Conservation (phyloP, 2,888 invertebrate species). For the Diaprepes abbreviatus region DNA sequence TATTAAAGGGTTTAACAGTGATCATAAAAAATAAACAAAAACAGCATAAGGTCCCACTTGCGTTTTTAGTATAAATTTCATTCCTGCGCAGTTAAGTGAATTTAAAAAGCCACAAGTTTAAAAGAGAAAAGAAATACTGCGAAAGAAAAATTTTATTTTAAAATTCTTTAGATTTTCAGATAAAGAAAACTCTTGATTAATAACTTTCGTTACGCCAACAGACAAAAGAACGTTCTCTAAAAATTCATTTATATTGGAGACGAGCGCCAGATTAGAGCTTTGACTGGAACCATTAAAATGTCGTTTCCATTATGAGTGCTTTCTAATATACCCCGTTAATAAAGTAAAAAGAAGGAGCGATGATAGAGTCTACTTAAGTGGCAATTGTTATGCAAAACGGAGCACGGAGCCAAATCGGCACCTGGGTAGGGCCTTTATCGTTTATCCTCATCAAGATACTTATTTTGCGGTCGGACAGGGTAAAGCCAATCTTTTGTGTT, state of each 20-base stretch:
- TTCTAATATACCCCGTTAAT: slow-evolving; percentile 67
- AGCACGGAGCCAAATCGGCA: slow-evolving; percentile 65
- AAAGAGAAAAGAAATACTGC: neutral
- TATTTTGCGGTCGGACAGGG: slow-evolving; percentile 65
- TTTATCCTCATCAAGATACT: slow-evolving; percentile 68
- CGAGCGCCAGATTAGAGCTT: slow-evolving; percentile 61
- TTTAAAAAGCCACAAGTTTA: too few species aligned
- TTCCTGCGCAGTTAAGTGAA: too few species aligned
- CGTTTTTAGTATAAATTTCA: too few species aligned
- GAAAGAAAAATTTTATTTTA: neutral
- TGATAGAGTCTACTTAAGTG: slow-evolving; percentile 67
- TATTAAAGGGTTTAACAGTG: too few species aligned
- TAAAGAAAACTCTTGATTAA: slow-evolving; percentile 24
- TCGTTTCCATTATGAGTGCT: slow-evolving; percentile 67
- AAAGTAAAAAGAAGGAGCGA: slow-evolving; percentile 64
- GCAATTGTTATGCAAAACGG: slow-evolving; percentile 69
- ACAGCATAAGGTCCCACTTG: too few species aligned
- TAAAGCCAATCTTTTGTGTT: slow-evolving; percentile 68
- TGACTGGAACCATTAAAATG: slow-evolving; percentile 66
- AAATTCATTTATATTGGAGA: slow-evolving; percentile 67
- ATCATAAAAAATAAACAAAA: too few species aligned
- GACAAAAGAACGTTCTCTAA: slow-evolving; percentile 62
- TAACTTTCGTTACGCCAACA: slow-evolving; percentile 41
- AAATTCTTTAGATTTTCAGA: neutral
- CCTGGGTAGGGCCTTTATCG: slow-evolving; percentile 67